Evolutionary conservation across 2,888 invertebrate species (phyloP), one percentile per base, ranked within the genome.

Genomic region (Hymenopus coronatus): DNA sequence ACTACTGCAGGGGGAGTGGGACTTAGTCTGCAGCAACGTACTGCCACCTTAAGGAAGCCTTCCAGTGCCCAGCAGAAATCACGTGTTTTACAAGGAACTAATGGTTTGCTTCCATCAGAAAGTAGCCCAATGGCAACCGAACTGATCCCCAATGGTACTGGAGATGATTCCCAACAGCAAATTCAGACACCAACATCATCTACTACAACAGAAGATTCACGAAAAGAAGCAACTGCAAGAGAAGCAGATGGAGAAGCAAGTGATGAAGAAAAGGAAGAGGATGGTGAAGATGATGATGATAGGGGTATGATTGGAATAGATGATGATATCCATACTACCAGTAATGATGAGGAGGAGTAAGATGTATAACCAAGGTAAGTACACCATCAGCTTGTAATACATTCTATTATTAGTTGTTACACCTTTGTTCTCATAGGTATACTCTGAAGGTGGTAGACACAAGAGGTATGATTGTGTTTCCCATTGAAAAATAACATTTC

Each of bases 181-280:
- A 89, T 90, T 28, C 90, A 90, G 83, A 90, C 90, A n/a, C 90
- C 90, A 20, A 90, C 90, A 20, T 90, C 90, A 28, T 90, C 90
- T 12, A 90, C 90, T 14, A 90, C 90, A 27, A 90, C 90, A 25
- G 90, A 90, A 82, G 90, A 90, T 87, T 90, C 90, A 33, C 82
- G 90, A 70, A 90, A 90, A 83, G 90, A 90, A 85, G 89, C 90
- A 27, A 89, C 89, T 20, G 90, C 88, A 20, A 83, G 90, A 28
- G 90, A 90, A 88, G 90, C 90, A 25, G 90, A 90, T 87, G 89
- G 87, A 7, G 90, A 90, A 82, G 89, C 90, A 9, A 90, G 90
- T 87, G 90, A 90, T 84, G 90, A 90, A 83, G 90, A 90, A 27
- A 90, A 90, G 40, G 90, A 90, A 54, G 90, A 89, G 25, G 89